Evolutionary conservation across 2,888 invertebrate genomes (phyloP), one percentile per base, ranked within the genome.

Genomic region (Geophilus truncorum): DNA sequence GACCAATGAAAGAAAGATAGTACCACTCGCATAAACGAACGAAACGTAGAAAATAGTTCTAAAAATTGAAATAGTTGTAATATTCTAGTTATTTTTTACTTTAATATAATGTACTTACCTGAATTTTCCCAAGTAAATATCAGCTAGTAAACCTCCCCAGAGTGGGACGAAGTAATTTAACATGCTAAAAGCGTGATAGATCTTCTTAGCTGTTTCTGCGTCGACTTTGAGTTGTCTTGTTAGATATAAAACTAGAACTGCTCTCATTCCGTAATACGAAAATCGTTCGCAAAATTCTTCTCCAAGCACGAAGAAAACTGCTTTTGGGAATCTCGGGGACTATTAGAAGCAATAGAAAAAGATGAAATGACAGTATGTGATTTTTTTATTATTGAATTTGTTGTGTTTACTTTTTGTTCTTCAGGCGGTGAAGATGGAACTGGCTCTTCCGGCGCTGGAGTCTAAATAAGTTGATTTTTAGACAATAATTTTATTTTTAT

Each of bases 231-330:
- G 84, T 83, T 87, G 86, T 82, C 87, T 86, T 18, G 87, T 87
- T 81, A 90, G 84, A 84, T 89, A 90, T 34, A 90, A 84, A n/a
- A 88, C 87, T 81, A 89, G 85, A 40, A 89, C 87, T 78, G 89
- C 89, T 91, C 94, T 92, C 93, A 97, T 94, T 86, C 98, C 98
- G 92, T 98, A 98, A 88, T 91, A 98, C 82, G 94, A 94, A 88
- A 98, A 98, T 85, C 98, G 90, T 88, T 98, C 98, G 88, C 98
- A 98, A 88, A 98, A 97, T 88, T 98, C 98, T 92, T 96, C 98
- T 87, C 92, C 92, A 84, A 98, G 90, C 85, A 98, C 98, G 88
- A 97, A 97, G 85, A 93, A 94, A 18, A 98, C 93, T 21, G 95
- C 91, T 86, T 91, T 93, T 0, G 98, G 97, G 12, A 77, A 70